Evolutionary conservation across 2,797 vertebrate species (phyloP), one percentile per base, ranked within the genome.

Genomic region (Aplochiton taeniatus): DNA sequence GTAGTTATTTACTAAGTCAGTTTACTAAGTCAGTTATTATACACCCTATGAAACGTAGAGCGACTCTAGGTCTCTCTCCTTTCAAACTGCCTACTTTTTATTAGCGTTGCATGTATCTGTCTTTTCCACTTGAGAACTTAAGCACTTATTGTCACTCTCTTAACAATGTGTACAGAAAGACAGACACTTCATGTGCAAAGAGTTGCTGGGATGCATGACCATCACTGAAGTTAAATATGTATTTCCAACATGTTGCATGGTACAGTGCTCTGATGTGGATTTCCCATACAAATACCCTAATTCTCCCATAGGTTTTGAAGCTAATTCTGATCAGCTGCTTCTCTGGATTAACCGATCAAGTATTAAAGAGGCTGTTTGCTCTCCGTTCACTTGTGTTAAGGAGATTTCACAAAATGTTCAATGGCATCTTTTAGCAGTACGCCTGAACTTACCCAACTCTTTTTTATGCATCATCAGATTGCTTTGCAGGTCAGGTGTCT

Each of bases 101-200:
- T 75, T 76, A 72, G 84, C 90, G 58, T 81, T 88, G 86, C 91
- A 91, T 92, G 91, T 90, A 83, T 89, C 90, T 89, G 85, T 91
- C 82, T 83, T 80, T 85, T 79, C 74, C 70, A 62, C 20, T 65
- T 66, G 64, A 80, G 72, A 83, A 81, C 63, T 43, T 76, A 70
- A 86, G 80, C 80, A 84, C 84, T 90, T 88, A 83, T 84, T 19
- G 65, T 73, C 63, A 72, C 84, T 79, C 72, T 70, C 61, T 70
- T 31, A 45, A 61, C 65, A 50, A 70, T 67, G 73, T 88, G 91
- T 90, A 92, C 87, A 89, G 87, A 77, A 63, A 53, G 49, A 53
- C 52, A 20, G 16, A 54, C 52, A 54, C 18, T 20, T 69, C 65
- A 66, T 64, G 72, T 80, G 70, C 82, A 81, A 63, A 77, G 46